Evolutionary conservation across 2,797 vertebrate species (phyloP).

Genomic region (Gambelia wislizenii): DNA sequence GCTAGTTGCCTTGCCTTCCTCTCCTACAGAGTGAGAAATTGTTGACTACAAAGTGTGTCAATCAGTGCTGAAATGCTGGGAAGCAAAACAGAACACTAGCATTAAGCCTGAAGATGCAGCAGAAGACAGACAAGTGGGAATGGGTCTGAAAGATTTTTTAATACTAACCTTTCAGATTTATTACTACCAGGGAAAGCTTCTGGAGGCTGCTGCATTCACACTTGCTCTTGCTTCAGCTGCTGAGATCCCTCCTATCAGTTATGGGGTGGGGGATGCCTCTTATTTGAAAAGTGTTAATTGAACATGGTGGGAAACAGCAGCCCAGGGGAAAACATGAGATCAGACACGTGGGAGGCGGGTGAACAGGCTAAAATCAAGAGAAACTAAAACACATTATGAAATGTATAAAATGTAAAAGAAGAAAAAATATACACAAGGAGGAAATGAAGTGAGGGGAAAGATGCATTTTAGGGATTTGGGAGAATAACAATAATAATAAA

Average conservation of each 20-base stretch:
- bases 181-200: conserved; percentile 27
- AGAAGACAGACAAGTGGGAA: not conserved
- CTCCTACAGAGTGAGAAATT: not conserved
- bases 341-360: conserved; percentile 27
- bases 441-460: not conserved
- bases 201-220: conserved; percentile 19
- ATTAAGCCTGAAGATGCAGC: not conserved
- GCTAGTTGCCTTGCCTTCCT: not conserved
- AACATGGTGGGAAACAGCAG: conserved; percentile 24
- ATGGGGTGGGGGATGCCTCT: not conserved
- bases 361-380: not conserved
- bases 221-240: conserved; percentile 20
- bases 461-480: not conserved
- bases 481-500: not conserved
- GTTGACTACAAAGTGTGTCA: not conserved
- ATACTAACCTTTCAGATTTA: not conserved
- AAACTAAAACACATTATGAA: conserved; percentile 9
- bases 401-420: not conserved
- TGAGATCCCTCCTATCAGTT: conserved; percentile 13
- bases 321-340: not conserved
- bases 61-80: not conserved
- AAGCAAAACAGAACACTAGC: not conserved
- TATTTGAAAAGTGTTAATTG: conserved; percentile 45
- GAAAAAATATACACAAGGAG: not conserved
- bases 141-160: not conserved